Percentiles rank a stretch among this genome's conserved stretches.
These are phyloP conservation scores for Calameuta idolon DNA, from an alignment of 2,888 invertebrate genomes.

Conservation along the genomic window DNA sequence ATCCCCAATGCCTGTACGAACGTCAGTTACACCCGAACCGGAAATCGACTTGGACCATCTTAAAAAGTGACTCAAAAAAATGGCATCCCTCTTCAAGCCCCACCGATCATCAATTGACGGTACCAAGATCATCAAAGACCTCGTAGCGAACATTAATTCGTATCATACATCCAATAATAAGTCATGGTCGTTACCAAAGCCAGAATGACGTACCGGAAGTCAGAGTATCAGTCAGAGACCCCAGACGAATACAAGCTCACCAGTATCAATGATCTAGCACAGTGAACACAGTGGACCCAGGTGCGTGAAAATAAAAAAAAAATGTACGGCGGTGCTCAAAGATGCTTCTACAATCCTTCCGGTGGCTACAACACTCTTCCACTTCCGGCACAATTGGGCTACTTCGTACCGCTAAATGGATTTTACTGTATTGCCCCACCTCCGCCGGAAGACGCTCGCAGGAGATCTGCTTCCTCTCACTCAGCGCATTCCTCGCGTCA, in stretches of 20 bases:
- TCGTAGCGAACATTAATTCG: neutral
- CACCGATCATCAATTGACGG: neutral
- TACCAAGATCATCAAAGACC: neutral
- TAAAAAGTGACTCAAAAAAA: neutral
- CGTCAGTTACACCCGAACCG: neutral
- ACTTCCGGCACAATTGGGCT: conserved; percentile 50
- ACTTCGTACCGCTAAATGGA: conserved; percentile 51
- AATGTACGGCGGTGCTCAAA: conserved; percentile 39
- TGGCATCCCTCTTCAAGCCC: neutral
- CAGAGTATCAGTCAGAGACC: neutral
- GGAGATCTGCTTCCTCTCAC: conserved; percentile 35
- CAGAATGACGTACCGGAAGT: neutral
- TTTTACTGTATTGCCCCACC: conserved; percentile 40
- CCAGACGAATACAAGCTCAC: neutral
- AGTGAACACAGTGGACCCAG: neutral
- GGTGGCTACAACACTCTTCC: conserved; percentile 40
- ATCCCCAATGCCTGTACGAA: neutral
- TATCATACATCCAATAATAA: neutral
- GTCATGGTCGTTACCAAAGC: neutral
- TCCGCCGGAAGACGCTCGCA: conserved; percentile 30
- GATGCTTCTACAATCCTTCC: conserved; percentile 39
- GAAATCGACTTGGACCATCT: neutral
- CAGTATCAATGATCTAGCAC: neutral
- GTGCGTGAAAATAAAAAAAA: neutral
- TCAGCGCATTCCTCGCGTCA: conserved; percentile 38